phyloP scores from a whole-genome alignment of 2,888 invertebrate genomes.

The Trachelus troglodyta region DNA sequence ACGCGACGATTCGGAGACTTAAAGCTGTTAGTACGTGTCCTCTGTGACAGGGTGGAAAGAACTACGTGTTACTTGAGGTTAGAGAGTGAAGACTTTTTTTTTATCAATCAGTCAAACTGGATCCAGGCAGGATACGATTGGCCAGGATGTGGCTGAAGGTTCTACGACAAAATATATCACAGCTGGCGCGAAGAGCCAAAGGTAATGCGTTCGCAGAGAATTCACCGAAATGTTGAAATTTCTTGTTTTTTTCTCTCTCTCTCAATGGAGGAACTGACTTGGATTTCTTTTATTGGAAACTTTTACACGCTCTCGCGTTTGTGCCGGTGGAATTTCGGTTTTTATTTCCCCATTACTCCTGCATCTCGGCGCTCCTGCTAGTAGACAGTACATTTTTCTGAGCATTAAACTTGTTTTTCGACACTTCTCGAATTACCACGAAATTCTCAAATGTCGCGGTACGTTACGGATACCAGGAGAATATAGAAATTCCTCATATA shows the following conservation, averaged over 20 bases:
- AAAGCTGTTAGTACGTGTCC: not conserved
- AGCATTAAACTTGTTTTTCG: not conserved
- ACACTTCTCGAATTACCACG: not conserved
- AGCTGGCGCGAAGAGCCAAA: conserved; percentile 57
- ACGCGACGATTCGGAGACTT: not conserved
- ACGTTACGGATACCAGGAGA: not conserved
- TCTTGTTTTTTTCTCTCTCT: not conserved
- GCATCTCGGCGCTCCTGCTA: not conserved
- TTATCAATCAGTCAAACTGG: not conserved
- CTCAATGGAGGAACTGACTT: not conserved
- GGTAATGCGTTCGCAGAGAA: conserved; percentile 39
- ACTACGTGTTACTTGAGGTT: not conserved
- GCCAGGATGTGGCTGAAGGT: conserved; percentile 60
- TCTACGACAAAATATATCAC: conserved; percentile 58
- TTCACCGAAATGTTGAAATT: not conserved
- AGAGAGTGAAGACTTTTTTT: not conserved
- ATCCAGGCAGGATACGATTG: not conserved
- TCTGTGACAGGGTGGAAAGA: not conserved
- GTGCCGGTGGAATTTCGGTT: not conserved
- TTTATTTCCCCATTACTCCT: not conserved
- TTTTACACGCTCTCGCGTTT: not conserved
- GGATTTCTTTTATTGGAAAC: not conserved
- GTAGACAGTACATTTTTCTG: not conserved
- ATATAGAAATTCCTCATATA: not conserved
- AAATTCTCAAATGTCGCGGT: not conserved